These are phyloP conservation scores for Agrochola lota DNA, from an alignment of 2,888 invertebrate genomes.

Conservation along the genomic window DNA sequence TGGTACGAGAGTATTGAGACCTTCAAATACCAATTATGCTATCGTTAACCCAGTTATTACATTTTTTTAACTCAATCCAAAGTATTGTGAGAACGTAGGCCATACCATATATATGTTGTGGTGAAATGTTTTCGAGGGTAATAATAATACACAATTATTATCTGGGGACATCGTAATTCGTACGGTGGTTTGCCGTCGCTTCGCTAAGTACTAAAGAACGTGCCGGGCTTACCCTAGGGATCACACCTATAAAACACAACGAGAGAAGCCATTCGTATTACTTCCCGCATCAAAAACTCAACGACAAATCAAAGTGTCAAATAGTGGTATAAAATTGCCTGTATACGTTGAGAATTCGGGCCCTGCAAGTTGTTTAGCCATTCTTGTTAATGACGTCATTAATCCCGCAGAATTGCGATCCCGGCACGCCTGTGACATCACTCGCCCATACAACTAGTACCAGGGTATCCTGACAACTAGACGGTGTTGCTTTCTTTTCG, in stretches of 20 bases:
- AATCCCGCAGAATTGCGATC: slow-evolving; percentile 63
- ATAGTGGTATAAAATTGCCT: slow-evolving; percentile 57
- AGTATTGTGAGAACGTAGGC: neutral
- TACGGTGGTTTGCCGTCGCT: neutral
- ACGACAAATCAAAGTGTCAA: slow-evolving; percentile 56
- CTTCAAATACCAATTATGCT: neutral
- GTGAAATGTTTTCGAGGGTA: neutral
- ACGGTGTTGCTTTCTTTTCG: slow-evolving; percentile 58
- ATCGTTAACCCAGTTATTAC: neutral
- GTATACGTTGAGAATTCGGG: slow-evolving; percentile 43
- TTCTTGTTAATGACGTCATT: slow-evolving; percentile 68
- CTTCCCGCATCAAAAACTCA: slow-evolving; percentile 37
- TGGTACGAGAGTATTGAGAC: neutral
- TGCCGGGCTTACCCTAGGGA: neutral
- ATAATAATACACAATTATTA: neutral
- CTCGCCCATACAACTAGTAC: slow-evolving; percentile 45
- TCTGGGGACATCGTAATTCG: slow-evolving; percentile 1
- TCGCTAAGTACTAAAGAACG: neutral
- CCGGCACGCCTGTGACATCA: slow-evolving; percentile 63
- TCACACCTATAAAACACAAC: slow-evolving; percentile 26
- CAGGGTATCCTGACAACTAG: slow-evolving; percentile 51
- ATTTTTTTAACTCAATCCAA: slow-evolving; percentile 1
- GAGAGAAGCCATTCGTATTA: slow-evolving; percentile 11
- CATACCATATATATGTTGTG: no score
- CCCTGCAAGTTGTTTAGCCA: slow-evolving; percentile 61